Conservation (phyloP, 2,888 invertebrate species). For the Nemoura dubitans region DNA sequence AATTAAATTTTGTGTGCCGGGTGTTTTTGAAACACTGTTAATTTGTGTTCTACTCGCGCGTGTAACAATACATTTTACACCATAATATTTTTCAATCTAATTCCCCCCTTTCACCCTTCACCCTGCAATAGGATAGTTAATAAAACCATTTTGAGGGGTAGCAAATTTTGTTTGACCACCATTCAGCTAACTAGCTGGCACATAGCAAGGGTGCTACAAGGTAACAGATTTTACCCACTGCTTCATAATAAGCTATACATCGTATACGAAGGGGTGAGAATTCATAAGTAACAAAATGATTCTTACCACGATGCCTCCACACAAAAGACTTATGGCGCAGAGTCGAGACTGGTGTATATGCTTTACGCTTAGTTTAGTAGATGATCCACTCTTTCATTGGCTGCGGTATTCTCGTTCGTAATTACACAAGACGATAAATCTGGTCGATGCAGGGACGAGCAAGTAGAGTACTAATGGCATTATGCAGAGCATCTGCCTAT, state of each 20-base stretch:
- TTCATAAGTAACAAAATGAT: neutral
- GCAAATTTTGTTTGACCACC: slow-evolving; percentile 9
- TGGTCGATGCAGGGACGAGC: neutral
- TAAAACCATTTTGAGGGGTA: slow-evolving; percentile 27
- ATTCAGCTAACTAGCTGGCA: neutral
- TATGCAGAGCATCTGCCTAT: neutral
- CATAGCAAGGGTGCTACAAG: neutral
- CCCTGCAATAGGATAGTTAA: slow-evolving; percentile 14
- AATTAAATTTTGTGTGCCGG: slow-evolving; percentile 38
- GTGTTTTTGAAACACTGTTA: slow-evolving; percentile 26
- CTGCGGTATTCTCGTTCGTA: neutral
- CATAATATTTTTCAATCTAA: slow-evolving; percentile 24
- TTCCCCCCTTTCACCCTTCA: slow-evolving; percentile 13
- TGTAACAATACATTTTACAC: neutral
- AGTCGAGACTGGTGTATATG: neutral
- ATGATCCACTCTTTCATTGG: neutral
- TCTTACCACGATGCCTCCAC: neutral
- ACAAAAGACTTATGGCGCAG: neutral
- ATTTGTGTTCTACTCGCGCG: neutral
- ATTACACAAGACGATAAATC: neutral
- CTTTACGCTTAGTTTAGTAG: neutral
- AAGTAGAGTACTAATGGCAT: neutral
- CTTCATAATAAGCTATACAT: neutral
- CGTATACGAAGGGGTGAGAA: neutral
- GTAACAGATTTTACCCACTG: slow-evolving; percentile 7